These are phyloP conservation scores for Pogonus chalceus DNA, from an alignment of 1,140 invertebrate genomes.

Conservation along the genomic window DNA sequence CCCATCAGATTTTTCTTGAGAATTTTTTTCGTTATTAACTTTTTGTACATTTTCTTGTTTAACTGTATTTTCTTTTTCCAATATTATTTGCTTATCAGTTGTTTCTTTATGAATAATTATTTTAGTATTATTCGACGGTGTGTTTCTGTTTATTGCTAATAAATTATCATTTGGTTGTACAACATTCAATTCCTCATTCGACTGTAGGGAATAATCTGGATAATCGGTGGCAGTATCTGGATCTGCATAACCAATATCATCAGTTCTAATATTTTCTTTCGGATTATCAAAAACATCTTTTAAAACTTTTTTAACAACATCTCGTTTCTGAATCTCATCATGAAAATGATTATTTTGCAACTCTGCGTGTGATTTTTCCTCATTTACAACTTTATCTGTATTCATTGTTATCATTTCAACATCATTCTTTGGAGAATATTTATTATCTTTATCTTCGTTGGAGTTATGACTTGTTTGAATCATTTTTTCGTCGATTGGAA, in stretches of 20 bases:
- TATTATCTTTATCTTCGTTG: neutral
- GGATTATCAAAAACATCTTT: slow-evolving; percentile 1
- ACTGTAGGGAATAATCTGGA: neutral
- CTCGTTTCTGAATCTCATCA: neutral
- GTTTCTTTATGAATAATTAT: neutral
- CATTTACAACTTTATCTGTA: neutral
- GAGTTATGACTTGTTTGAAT: neutral
- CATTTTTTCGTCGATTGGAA: neutral
- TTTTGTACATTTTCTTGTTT: neutral
- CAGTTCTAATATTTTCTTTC: neutral
- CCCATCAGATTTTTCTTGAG: neutral
- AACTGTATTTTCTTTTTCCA: neutral
- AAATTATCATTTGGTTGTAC: neutral
- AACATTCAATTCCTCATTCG: neutral
- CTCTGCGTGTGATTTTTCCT: neutral
- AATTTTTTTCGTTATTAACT: neutral
- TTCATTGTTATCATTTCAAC: slow-evolving; percentile 21
- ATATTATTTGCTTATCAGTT: neutral
- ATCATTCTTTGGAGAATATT: slow-evolving; percentile 9
- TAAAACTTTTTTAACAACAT: neutral
- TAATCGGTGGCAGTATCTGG: neutral
- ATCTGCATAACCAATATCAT: neutral
- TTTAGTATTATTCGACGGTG: neutral
- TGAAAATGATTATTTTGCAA: neutral
- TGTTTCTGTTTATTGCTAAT: neutral